These are phyloP conservation scores for Mamestra configurata DNA, from an alignment of 1,140 invertebrate species.

Conservation along the genomic window DNA sequence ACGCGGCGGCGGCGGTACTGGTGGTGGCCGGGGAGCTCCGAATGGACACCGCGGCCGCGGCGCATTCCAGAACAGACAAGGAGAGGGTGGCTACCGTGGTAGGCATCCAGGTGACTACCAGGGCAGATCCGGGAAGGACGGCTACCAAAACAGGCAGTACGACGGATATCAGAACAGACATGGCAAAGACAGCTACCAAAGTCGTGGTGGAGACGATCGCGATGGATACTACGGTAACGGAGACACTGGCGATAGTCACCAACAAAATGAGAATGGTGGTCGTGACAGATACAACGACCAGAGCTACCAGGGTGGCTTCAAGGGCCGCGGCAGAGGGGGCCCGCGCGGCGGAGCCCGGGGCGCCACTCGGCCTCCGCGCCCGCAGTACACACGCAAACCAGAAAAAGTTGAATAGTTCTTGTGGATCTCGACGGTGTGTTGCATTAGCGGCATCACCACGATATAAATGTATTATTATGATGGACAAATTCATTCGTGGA, in stretches of 20 bases:
- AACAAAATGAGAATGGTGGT: conserved; percentile 73
- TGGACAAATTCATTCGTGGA: conserved; percentile 86
- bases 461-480: conserved; percentile 56
- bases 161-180: conserved; percentile 77
- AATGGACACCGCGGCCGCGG: conserved; percentile 82
- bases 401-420: conserved; percentile 78
- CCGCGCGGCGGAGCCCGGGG: conserved; percentile 68
- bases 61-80: conserved; percentile 71
- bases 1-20: conserved; percentile 67
- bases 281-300: conserved; percentile 77
- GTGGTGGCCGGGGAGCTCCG: conserved; percentile 68
- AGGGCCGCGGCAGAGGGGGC: conserved; percentile 77
- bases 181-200: conserved; percentile 75
- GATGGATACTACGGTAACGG: conserved; percentile 84
- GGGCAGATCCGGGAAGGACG: conserved; percentile 72
- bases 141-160: conserved; percentile 77
- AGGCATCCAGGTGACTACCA: conserved; percentile 76
- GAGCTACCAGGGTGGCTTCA: conserved; percentile 79
- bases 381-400: conserved; percentile 76
- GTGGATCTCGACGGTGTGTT: conserved; percentile 52
- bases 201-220: conserved; percentile 65
- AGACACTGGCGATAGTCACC: conserved; percentile 73
- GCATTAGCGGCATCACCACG: conserved; percentile 49
- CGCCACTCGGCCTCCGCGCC: conserved; percentile 66
- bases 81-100: conserved; percentile 70